Evolutionary conservation across 2,888 invertebrate species (phyloP).

Genomic region (Hedya salicella): DNA sequence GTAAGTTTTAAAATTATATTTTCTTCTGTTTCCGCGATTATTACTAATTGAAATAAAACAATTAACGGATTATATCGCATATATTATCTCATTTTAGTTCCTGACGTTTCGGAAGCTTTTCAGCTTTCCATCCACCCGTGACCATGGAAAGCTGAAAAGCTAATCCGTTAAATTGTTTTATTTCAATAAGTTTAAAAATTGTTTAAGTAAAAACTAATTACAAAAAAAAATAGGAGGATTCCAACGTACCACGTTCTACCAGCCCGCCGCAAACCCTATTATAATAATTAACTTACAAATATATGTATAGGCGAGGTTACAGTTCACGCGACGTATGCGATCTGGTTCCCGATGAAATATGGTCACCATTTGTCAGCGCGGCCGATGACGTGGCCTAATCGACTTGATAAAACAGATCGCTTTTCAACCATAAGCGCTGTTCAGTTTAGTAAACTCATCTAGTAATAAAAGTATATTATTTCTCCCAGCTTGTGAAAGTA

Average conservation of each 20-base stretch:
- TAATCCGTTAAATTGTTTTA: too few relatives aligned
- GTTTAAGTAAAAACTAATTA: neutral
- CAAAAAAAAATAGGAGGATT: neutral
- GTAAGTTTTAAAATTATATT: too few relatives aligned
- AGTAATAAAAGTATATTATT: too few relatives aligned
- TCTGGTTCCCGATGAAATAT: slow-evolving; percentile 68
- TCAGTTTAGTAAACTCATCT: neutral
- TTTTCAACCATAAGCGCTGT: slow-evolving; percentile 2
- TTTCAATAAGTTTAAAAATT: neutral
- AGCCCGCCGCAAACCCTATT: slow-evolving; percentile 47
- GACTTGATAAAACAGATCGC: slow-evolving; percentile 49
- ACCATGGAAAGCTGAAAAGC: too few relatives aligned
- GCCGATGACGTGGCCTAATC: slow-evolving; percentile 54
- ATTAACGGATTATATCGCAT: too few relatives aligned
- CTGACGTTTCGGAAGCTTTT: too few relatives aligned
- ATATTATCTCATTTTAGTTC: too few relatives aligned
- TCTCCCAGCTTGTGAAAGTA: too few relatives aligned
- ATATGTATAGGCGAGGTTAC: slow-evolving; percentile 59
- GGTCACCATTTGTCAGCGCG: slow-evolving; percentile 61
- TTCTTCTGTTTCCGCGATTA: too few relatives aligned
- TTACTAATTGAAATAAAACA: too few relatives aligned
- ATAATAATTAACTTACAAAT: slow-evolving; percentile 63
- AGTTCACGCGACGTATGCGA: slow-evolving; percentile 61
- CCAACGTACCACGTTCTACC: slow-evolving; percentile 33
- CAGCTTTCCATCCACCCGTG: too few relatives aligned